Evolutionary conservation across 1,140 invertebrate genomes (phyloP).

Genomic region (Cyphomyrmex costatus): DNA sequence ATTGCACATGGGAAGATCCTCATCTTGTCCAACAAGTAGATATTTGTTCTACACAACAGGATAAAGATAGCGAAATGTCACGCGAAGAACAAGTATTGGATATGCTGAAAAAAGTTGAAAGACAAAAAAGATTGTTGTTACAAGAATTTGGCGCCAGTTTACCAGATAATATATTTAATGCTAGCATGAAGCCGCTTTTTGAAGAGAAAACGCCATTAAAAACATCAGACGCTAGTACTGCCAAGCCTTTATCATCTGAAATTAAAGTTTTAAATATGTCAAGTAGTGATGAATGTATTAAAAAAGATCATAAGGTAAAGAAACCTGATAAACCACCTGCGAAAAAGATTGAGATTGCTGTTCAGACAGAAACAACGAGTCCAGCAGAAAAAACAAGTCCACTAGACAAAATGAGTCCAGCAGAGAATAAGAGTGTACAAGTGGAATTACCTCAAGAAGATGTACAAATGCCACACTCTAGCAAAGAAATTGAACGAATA

Average conservation of each 20-base stretch:
- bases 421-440: slow-evolving; percentile 81
- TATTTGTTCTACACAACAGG: slow-evolving; percentile 11
- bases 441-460: slow-evolving; percentile 70
- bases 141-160: slow-evolving; percentile 81
- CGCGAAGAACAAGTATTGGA: slow-evolving; percentile 82
- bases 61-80: slow-evolving; percentile 65
- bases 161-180: slow-evolving; percentile 81
- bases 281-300: slow-evolving; percentile 57
- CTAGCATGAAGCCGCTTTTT: slow-evolving; percentile 78
- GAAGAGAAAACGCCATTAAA: slow-evolving; percentile 57
- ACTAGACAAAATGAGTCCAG: slow-evolving; percentile 50
- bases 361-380: slow-evolving; percentile 75
- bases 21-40: slow-evolving; percentile 17
- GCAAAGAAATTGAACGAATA: neutral
- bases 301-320: slow-evolving; percentile 61
- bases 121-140: slow-evolving; percentile 79
- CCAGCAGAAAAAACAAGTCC: slow-evolving; percentile 68
- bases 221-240: neutral
- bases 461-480: neutral
- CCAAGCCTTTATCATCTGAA: slow-evolving; percentile 74
- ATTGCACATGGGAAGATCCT: slow-evolving; percentile 68
- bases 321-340: slow-evolving; percentile 45
- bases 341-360: slow-evolving; percentile 76
- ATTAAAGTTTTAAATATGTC: slow-evolving; percentile 82
- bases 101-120: slow-evolving; percentile 82